Conservation (phyloP, 2,888 invertebrate species). For the Drosophila parthenogenetica region DNA sequence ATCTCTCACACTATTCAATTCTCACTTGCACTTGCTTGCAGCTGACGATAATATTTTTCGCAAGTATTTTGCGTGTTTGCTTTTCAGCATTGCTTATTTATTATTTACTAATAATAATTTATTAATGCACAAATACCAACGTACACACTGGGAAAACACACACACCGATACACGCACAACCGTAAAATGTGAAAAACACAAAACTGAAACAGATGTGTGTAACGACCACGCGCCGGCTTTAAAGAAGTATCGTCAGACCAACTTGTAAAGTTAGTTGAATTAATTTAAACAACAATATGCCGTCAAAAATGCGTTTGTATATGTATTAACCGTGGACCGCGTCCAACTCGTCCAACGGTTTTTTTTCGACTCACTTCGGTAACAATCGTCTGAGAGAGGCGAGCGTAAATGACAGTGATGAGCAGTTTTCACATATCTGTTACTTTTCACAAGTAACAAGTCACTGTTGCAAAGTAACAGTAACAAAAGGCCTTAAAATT, state of each 20-base stretch:
- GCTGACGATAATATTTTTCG: slow-evolving; percentile 58
- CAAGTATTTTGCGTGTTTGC: slow-evolving; percentile 60
- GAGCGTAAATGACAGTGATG: slow-evolving; percentile 43
- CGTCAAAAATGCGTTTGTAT: slow-evolving; percentile 45
- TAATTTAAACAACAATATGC: slow-evolving; percentile 49
- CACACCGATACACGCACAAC: slow-evolving; percentile 39
- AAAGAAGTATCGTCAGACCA: slow-evolving; percentile 37
- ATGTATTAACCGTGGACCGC: slow-evolving; percentile 58
- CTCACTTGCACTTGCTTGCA: slow-evolving; percentile 72
- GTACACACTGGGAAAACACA: slow-evolving; percentile 27
- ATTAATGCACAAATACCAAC: slow-evolving; percentile 53
- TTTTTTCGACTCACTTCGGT: slow-evolving; percentile 59
- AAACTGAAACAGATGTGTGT: slow-evolving; percentile 13
- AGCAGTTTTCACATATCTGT: slow-evolving; percentile 11
- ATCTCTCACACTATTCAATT: slow-evolving; percentile 13
- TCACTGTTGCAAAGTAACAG: background rate
- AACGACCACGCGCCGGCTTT: slow-evolving; percentile 28
- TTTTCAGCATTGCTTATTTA: slow-evolving; percentile 41
- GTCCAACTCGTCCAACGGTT: slow-evolving; percentile 64
- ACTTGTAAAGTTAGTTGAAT: slow-evolving; percentile 42
- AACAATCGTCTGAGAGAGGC: slow-evolving; percentile 45
- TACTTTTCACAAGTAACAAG: slow-evolving; percentile 17
- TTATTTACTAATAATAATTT: slow-evolving; percentile 65
- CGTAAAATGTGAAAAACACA: slow-evolving; percentile 23
- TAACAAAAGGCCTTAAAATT: background rate